Percentiles rank a stretch among this genome's conserved stretches.
Evolutionary conservation across 2,888 invertebrate genomes (phyloP).

Genomic region (Eristalis tenax): DNA sequence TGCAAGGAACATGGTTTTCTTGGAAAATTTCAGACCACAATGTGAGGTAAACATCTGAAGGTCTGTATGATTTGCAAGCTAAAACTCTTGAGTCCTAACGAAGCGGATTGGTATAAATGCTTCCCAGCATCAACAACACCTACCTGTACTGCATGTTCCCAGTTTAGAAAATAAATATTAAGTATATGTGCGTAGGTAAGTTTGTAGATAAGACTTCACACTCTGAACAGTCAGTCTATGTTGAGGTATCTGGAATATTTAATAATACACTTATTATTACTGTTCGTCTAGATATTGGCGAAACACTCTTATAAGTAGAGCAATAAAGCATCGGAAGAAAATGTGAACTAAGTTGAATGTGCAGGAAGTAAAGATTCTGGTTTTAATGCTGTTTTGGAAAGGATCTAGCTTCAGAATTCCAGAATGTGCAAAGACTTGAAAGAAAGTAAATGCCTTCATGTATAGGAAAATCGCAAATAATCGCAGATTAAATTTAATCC

Average conservation of each 20-base stretch:
- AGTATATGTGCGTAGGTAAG: neutral
- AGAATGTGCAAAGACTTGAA: neutral
- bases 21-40: too few species aligned
- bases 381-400: too few species aligned
- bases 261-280: neutral
- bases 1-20: neutral
- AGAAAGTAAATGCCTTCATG: too few species aligned
- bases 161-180: conserved; percentile 11
- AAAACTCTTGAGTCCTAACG: neutral
- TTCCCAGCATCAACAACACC: neutral
- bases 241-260: conserved; percentile 40
- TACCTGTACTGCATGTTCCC: conserved; percentile 58
- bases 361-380: neutral
- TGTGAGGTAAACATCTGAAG: too few species aligned
- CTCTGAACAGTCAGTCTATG: conserved; percentile 6
- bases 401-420: too few species aligned
- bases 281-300: neutral
- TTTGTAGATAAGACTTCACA: neutral
- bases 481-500: neutral
- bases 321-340: neutral
- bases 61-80: too few species aligned
- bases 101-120: neutral
- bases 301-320: neutral
- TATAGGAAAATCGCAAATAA: neutral
- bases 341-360: neutral